Percentiles rank a stretch among this genome's conserved stretches.
Evolutionary conservation across 2,113 vertebrate species (phyloP).

Genomic region (Laticauda laticaudata): DNA sequence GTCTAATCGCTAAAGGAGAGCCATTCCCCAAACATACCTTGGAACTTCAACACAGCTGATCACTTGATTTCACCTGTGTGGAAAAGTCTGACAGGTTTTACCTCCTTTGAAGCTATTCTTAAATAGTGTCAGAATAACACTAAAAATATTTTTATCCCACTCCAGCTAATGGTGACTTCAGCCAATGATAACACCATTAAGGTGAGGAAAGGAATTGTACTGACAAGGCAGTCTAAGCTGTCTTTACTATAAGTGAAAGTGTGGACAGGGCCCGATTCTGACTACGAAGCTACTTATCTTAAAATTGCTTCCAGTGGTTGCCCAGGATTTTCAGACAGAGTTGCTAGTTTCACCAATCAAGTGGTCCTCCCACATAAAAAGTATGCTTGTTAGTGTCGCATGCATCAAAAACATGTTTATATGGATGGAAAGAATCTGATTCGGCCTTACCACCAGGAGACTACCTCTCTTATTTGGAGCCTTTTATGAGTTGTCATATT

Average conservation of each 20-base stretch:
- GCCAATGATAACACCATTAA: too few relatives aligned
- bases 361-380: background rate
- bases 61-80: background rate
- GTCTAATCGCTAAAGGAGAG: background rate
- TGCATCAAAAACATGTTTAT: background rate
- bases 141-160: too few relatives aligned
- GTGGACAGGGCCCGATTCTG: background rate
- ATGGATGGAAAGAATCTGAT: background rate
- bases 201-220: background rate
- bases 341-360: background rate
- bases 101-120: too few relatives aligned
- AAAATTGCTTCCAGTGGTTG: background rate
- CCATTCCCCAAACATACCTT: background rate
- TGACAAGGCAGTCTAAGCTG: background rate
- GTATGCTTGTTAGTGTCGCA: background rate
- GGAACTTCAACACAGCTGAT: background rate
- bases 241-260: background rate
- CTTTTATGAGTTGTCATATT: background rate
- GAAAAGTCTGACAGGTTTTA: too few relatives aligned
- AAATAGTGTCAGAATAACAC: too few relatives aligned
- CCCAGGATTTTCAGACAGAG: background rate
- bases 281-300: background rate
- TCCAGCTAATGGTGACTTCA: too few relatives aligned
- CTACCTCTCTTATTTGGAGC: background rate
- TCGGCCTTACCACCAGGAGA: background rate